A percentile compares a stretch with the other conserved stretches of the same genome.
Evolutionary conservation across 2,797 vertebrate species (phyloP).

Genomic region (Darevskia nairensis): DNA sequence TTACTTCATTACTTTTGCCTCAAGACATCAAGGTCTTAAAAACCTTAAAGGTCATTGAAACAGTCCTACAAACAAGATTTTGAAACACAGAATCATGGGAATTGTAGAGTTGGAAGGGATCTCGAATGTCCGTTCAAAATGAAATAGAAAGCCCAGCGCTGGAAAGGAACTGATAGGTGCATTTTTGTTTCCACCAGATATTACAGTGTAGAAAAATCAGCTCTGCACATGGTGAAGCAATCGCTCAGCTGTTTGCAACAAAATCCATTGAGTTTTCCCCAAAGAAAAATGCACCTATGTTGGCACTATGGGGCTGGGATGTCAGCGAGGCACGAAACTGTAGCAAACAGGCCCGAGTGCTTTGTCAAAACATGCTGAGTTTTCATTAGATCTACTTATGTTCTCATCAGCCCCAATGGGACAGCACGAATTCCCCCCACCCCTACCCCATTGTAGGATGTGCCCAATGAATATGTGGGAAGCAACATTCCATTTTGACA

Average conservation of each 20-base stretch:
- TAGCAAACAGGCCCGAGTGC: neutral
- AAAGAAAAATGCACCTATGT: neutral
- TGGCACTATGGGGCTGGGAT: neutral
- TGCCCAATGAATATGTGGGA: neutral
- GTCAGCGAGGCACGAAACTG: neutral
- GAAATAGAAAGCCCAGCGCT: neutral
- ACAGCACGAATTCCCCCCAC: no score
- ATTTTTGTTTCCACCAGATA: neutral
- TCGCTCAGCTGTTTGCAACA: neutral
- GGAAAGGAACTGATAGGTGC: neutral
- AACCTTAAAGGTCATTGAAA: neutral
- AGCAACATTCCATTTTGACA: neutral
- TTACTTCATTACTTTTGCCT: neutral
- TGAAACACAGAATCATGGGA: neutral
- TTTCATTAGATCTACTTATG: neutral
- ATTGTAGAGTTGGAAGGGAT: no score
- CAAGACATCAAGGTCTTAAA: neutral
- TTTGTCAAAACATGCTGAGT: neutral
- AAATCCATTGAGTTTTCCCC: neutral
- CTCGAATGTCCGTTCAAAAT: neutral
- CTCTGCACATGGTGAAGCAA: neutral
- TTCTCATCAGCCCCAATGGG: neutral
- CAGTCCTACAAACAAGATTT: neutral
- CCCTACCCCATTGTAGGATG: neutral
- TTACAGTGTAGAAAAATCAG: neutral